Base-by-base conservation (phyloP, 2,113 vertebrate species). In the Chaetodon auriga region DNA sequence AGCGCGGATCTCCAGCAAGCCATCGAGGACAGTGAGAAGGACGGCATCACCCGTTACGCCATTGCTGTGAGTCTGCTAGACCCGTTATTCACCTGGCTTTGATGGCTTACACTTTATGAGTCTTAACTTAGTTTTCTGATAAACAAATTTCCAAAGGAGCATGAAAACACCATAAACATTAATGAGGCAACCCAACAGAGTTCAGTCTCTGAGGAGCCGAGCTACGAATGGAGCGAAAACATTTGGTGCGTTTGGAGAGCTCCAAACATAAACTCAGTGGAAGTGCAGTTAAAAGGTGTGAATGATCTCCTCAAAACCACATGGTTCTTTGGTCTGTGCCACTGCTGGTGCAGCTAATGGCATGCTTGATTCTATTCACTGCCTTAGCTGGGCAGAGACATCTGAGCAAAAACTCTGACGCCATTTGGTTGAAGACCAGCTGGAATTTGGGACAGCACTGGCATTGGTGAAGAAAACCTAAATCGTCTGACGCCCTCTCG, bases 41-140 rank as follows among this genome's bases (percentile, higher is more conserved):
- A 99, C 69, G 98, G 97, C 0, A 97, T 99, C 92, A 99, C 98
- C 53, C 91, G 97, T 86, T 99, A 99, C 0, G 98, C 97, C 0
- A 97, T 99, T 81, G 98, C 98, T 0, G 98, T 99, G 89, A 96
- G 98, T 96, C 75, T 82, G 66, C 61, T 76, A 74, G 43, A 45
- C 2, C 6, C 18, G 16, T 83, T 78, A 49, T 30, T 78, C 57
- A 72, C 73, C 58, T 79, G 57, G 36, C 13, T 78, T 85, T n/a
- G 15, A 76, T 57, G 41, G 45, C n/a, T 63, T 57, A 66, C 3
- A 21, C 25, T 82, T 81, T 71, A 70, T 77, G 51, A 60, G 54
- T 11, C 30, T 30, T 30, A 30, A 30, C 30, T 30, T 30, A 30
- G 30, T 30, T 82, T 82, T 61, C n/a, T 81, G 15, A 70, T 75